Percentiles rank a stretch among this genome's conserved stretches.
Evolutionary conservation across 2,888 invertebrate genomes (phyloP).

Genomic region (Heteromurus nitidus): DNA sequence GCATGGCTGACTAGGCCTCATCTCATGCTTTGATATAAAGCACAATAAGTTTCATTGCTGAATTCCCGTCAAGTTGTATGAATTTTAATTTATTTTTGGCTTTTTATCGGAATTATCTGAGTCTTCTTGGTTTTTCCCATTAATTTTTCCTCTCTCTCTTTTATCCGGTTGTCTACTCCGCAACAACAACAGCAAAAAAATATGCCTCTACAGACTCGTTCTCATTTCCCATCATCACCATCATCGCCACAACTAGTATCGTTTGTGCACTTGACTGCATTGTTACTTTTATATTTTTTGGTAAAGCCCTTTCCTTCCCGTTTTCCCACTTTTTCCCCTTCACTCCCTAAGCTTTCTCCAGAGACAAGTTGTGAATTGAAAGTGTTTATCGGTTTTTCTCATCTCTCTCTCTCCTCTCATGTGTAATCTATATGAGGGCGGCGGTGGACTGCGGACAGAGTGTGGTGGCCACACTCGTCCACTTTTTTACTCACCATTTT

Average conservation of each 20-base stretch:
- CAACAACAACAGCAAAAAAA: too few species aligned
- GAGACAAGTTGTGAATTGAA: conserved; percentile 29
- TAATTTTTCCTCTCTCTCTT: background rate
- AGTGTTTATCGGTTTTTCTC: conserved; percentile 42
- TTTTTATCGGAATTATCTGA: too few species aligned
- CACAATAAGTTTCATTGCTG: too few species aligned
- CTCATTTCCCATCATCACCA: conserved; percentile 12
- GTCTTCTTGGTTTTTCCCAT: too few species aligned
- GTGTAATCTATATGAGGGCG: conserved; percentile 20
- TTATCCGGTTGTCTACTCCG: background rate
- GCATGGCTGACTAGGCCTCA: conserved; percentile 63
- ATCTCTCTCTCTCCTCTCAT: conserved; percentile 20
- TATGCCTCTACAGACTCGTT: background rate
- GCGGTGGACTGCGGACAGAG: conserved; percentile 10
- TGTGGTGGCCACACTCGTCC: conserved; percentile 7
- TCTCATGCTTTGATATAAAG: conserved; percentile 71
- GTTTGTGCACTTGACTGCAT: too few species aligned
- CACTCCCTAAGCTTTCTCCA: conserved; percentile 27
- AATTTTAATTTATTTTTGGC: too few species aligned
- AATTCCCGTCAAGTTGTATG: too few species aligned
- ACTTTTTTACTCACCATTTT: conserved; percentile 19
- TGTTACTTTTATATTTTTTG: background rate
- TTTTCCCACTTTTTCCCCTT: background rate
- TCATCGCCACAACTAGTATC: too few species aligned
- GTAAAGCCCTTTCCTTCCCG: too few species aligned